Conservation (phyloP, 2,113 vertebrate genomes). For the Isurus oxyrinchus region DNA sequence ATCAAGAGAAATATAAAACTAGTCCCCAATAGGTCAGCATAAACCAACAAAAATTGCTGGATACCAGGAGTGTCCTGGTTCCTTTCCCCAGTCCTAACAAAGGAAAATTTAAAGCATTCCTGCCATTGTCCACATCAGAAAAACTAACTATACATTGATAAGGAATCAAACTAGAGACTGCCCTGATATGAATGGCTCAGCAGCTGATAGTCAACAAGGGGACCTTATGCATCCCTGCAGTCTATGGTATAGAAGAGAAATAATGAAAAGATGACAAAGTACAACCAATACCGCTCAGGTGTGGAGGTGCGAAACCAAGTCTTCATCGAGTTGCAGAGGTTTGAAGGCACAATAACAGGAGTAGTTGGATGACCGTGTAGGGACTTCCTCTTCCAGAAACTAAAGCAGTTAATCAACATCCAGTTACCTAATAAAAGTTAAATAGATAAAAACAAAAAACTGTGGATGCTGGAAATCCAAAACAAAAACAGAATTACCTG, state of each 20-base stretch:
- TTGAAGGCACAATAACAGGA: fast-evolving
- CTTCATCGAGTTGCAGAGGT: not conserved
- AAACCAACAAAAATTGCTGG: not conserved
- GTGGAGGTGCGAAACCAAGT: constrained; percentile 52
- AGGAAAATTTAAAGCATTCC: not conserved
- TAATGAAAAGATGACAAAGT: not conserved
- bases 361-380: not conserved
- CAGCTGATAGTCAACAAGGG: not conserved
- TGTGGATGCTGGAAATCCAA: too few species aligned
- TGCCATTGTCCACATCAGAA: not conserved
- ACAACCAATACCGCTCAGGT: constrained; percentile 54
- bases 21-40: not conserved
- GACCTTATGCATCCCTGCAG: not conserved
- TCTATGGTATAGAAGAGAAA: not conserved
- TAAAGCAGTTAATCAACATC: constrained; percentile 42
- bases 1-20: not conserved
- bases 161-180: not conserved
- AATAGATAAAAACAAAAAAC: too few species aligned
- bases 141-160: not conserved
- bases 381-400: not conserved
- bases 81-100: not conserved
- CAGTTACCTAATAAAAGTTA: constrained; percentile 53
- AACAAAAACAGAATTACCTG: too few species aligned
- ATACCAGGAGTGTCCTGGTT: not conserved
- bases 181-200: not conserved